Evolutionary conservation across 2,888 invertebrate genomes (phyloP).

Genomic region (Euphydryas editha): DNA sequence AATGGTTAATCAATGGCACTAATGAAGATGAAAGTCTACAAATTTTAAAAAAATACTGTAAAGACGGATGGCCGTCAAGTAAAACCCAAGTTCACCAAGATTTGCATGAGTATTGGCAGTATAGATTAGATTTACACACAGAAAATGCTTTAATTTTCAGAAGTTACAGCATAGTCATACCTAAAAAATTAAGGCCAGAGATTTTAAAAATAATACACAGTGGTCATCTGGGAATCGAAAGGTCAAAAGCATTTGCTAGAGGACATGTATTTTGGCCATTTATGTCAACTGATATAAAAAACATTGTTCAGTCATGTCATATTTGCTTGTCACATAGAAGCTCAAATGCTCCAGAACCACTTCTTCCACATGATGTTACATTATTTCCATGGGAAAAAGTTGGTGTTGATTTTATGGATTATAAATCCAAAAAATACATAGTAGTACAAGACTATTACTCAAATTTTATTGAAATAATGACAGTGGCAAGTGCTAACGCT

Average conservation of each 20-base stretch:
- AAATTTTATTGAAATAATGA: neutral
- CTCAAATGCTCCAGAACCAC: conserved; percentile 37
- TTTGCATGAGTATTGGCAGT: no score
- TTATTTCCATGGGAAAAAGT: conserved; percentile 40
- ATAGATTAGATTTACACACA: no score
- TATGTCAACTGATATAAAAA: conserved; percentile 38
- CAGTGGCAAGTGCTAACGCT: neutral
- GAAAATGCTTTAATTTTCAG: no score
- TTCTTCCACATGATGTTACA: conserved; percentile 19
- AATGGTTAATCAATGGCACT: no score
- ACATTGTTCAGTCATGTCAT: conserved; percentile 28
- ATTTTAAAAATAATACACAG: neutral
- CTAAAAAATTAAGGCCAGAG: neutral
- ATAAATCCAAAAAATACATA: conserved; percentile 24
- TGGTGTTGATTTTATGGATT: conserved; percentile 43
- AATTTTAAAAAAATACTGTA: no score
- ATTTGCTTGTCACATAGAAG: conserved; percentile 33
- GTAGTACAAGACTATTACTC: neutral
- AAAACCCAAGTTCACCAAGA: no score
- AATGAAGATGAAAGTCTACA: no score
- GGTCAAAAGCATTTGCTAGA: conserved; percentile 42
- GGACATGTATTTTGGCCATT: conserved; percentile 41
- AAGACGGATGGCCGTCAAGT: no score
- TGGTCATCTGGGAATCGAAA: conserved; percentile 1
- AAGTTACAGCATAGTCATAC: neutral